phyloP scores from a whole-genome alignment of 1,140 invertebrate species.

The Solen grandis region DNA sequence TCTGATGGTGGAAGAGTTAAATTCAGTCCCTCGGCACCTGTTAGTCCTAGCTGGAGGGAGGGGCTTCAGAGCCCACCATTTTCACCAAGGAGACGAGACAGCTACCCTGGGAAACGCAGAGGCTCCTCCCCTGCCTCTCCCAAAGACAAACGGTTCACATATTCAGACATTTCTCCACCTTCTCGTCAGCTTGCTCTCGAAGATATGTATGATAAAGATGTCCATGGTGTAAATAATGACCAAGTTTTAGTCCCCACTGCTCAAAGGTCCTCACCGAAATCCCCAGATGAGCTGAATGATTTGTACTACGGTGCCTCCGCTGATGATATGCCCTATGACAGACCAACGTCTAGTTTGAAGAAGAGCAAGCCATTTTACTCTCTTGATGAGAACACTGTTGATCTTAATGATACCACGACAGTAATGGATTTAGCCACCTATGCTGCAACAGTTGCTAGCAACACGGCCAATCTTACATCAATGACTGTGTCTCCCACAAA shows the following conservation, averaged over 20 bases:
- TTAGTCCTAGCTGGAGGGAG: constrained; percentile 77
- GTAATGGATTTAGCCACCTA: constrained; percentile 78
- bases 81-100: constrained; percentile 73
- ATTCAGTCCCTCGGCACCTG: constrained; percentile 72
- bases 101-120: constrained; percentile 74
- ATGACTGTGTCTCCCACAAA: constrained; percentile 79
- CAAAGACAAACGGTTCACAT: constrained; percentile 73
- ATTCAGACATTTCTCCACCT: constrained; percentile 73
- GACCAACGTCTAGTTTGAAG: constrained; percentile 36
- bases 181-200: constrained; percentile 67
- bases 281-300: constrained; percentile 71
- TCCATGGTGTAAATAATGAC: constrained; percentile 46
- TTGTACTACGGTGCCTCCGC: constrained; percentile 60
- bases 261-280: constrained; percentile 68
- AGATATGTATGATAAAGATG: constrained; percentile 67
- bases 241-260: constrained; percentile 52
- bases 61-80: constrained; percentile 77
- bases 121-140: constrained; percentile 70
- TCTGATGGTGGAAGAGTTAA: constrained; percentile 56
- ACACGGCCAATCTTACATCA: constrained; percentile 78
- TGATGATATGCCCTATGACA: constrained; percentile 54
- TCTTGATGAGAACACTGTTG: constrained; percentile 33
- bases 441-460: constrained; percentile 79
- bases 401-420: constrained; percentile 57
- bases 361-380: constrained; percentile 54